These are phyloP conservation scores for Cyclophora punctaria DNA, from an alignment of 2,888 invertebrate genomes.

Conservation along the genomic window DNA sequence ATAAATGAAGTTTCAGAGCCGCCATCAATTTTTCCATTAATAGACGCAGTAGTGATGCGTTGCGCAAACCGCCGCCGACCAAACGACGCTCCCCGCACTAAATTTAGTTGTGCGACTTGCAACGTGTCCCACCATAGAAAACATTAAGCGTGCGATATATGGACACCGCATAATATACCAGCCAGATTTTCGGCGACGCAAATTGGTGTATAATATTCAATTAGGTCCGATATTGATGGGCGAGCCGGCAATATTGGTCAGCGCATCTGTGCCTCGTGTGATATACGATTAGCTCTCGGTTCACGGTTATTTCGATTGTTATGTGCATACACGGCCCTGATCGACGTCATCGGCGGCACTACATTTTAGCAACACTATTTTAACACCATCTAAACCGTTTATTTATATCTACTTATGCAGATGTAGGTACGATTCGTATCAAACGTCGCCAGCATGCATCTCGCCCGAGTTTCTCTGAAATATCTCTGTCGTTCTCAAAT, in stretches of 20 bases:
- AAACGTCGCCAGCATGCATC: not conserved
- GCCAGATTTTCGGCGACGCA: constrained; percentile 73
- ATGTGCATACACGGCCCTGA: constrained; percentile 3
- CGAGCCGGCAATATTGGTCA: constrained; percentile 64
- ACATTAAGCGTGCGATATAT: constrained; percentile 60
- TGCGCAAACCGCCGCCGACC: constrained; percentile 66
- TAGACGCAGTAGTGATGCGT: constrained; percentile 46
- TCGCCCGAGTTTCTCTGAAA: too few species aligned
- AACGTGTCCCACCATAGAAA: constrained; percentile 57
- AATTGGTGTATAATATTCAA: constrained; percentile 74
- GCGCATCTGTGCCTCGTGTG: constrained; percentile 65
- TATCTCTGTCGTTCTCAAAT: too few species aligned
- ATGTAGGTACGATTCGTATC: too few species aligned
- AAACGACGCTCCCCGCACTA: constrained; percentile 39
- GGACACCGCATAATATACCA: constrained; percentile 61
- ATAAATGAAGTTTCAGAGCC: constrained; percentile 7
- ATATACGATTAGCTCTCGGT: constrained; percentile 70
- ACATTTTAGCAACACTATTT: not conserved
- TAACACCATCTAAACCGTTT: too few species aligned
- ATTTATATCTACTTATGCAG: too few species aligned
- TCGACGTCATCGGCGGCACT: too few species aligned
- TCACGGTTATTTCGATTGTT: constrained; percentile 28
- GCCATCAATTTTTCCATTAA: constrained; percentile 63
- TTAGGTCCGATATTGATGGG: constrained; percentile 70
- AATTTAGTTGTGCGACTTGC: constrained; percentile 55